Base-by-base conservation (phyloP, 2,888 invertebrate genomes). In the Nymphalis polychloros region DNA sequence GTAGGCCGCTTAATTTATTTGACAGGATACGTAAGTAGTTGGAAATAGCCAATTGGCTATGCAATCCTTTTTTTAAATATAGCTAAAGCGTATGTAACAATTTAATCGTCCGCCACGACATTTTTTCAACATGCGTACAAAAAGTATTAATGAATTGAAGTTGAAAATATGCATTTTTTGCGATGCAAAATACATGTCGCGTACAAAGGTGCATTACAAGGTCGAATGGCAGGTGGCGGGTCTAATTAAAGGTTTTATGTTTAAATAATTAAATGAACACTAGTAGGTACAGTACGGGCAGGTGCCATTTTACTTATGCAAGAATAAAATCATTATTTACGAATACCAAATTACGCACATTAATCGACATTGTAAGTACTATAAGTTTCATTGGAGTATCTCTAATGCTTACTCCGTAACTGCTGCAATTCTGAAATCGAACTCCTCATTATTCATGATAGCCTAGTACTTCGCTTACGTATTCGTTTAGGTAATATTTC, bases 211-310 rank as follows among this genome's bases (percentile, higher is more conserved):
- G 91, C 87, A 83, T 72, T 79, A 77, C 92, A 90, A 91, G 91
- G 91, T 81, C 88, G 80, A 67, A 48, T 67, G 83, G 84, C 92
- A 92, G 90, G 86, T 92, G 92, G 82, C 66, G 65, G 75, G 78
- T 85, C 87, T 91, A 92, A 92, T 92, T 92, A 92, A 90, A 90
- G 87, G 89, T 88, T 91, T 91, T 90, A 90, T 88, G 87, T 84
- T 88, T 86, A 90, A 91, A 92, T 92, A 92, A 92, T 92, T 92
- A 90, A 91, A 83, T 88, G 84, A 76, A 84, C 81, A 82, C 78
- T 80, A 79, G 80, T 79, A 75, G 77, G 79, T 78, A 75, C 76
- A 77, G 70, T 77, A 75, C 67, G 67, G 64, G 89, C 91, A 90
- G 90, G 89, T 91, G 90, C 79, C 73, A 67, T 72, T 72, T 82